phyloP scores from a whole-genome alignment of 2,113 vertebrate genomes.

The Pogonocichla stellata region DNA sequence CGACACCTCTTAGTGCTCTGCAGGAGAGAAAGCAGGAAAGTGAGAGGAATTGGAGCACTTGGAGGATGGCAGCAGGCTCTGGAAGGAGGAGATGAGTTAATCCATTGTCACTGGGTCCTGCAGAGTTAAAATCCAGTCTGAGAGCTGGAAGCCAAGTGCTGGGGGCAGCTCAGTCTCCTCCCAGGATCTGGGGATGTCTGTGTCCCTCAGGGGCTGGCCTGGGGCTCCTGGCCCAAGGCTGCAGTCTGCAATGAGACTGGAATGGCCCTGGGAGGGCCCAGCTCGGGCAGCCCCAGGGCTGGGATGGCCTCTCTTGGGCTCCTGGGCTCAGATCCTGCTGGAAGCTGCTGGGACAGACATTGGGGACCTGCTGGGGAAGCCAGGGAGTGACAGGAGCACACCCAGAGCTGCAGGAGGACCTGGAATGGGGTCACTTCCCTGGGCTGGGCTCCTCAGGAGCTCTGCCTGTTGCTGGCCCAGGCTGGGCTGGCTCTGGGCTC shows the following conservation, averaged over 20 bases:
- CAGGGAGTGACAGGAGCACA: rapidly evolving
- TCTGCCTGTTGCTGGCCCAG: too few relatives aligned
- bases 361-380: background rate
- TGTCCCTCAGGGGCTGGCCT: rapidly evolving
- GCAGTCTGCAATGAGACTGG: background rate
- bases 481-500: too few relatives aligned
- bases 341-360: background rate
- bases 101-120: too few relatives aligned
- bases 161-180: background rate
- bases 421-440: rapidly evolving
- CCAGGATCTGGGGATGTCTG: rapidly evolving
- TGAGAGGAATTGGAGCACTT: background rate
- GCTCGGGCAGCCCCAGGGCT: background rate
- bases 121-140: background rate
- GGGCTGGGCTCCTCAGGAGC: background rate
- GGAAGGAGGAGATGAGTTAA: background rate
- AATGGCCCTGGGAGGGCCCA: background rate
- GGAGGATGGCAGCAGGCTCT: background rate
- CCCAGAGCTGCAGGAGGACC: rapidly evolving
- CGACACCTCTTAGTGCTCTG: rapidly evolving
- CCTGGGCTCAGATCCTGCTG: background rate
- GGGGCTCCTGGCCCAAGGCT: background rate
- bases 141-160: background rate
- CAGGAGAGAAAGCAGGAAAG: background rate
- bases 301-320: background rate